Percentiles rank a stretch among this genome's conserved stretches.
Conservation (phyloP, 1,140 invertebrate genomes). For the Hermetia illucens region DNA sequence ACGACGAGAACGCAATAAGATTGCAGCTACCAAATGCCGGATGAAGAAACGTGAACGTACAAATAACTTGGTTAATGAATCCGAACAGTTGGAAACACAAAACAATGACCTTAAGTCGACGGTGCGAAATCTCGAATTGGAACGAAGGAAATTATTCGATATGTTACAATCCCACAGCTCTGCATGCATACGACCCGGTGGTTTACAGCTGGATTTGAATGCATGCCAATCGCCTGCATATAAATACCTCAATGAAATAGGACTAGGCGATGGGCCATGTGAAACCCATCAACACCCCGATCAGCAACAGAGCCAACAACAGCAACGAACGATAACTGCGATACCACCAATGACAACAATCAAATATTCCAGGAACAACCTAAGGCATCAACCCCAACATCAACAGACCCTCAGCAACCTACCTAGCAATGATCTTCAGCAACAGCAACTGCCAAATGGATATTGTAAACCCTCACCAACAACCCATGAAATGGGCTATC, state of each 20-base stretch:
- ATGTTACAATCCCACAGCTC: conserved; percentile 44
- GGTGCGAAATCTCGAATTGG: conserved; percentile 50
- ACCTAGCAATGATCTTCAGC: neutral
- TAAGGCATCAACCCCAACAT: conserved; percentile 3
- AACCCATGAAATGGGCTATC: conserved; percentile 22
- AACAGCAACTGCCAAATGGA: conserved; percentile 16
- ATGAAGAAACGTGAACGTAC: conserved; percentile 87
- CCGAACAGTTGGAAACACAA: conserved; percentile 71
- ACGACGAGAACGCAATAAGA: conserved; percentile 81
- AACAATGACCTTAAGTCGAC: conserved; percentile 73
- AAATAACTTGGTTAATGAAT: conserved; percentile 72
- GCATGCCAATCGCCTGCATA: conserved; percentile 21
- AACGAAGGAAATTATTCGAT: conserved; percentile 43
- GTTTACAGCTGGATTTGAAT: conserved; percentile 19
- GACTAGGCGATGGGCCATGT: conserved; percentile 10
- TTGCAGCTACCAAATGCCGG: conserved; percentile 88
- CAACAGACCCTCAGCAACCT: conserved; percentile 10
- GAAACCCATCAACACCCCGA: conserved; percentile 7
- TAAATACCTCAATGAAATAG: conserved; percentile 22
- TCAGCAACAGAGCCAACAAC: conserved; percentile 7
- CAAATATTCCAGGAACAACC: conserved; percentile 18
- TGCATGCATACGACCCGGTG: conserved; percentile 35
- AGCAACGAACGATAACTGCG: conserved; percentile 15
- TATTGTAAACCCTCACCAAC: conserved; percentile 28
- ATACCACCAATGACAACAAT: conserved; percentile 29